Conservation (phyloP, 2,113 vertebrate species). For the Meleagris gallopavo region DNA sequence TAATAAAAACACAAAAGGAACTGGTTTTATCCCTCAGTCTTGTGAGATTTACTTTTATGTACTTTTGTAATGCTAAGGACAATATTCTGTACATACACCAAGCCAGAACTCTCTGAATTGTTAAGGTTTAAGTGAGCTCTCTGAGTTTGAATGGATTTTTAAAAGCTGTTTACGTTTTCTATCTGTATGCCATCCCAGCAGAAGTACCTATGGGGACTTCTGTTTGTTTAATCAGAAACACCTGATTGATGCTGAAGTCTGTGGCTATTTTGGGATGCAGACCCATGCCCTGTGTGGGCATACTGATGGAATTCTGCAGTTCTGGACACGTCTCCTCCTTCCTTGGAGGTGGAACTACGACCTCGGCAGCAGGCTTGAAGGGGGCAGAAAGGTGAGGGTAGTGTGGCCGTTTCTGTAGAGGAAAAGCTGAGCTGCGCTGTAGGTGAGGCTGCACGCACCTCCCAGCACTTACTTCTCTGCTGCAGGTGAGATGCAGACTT, state of each 20-base stretch:
- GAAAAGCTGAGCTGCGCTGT: not conserved
- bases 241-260: not conserved
- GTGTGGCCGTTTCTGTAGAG: not conserved
- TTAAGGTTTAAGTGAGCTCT: not conserved
- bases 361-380: not conserved
- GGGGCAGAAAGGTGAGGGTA: not conserved
- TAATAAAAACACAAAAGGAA: not conserved
- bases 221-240: not conserved
- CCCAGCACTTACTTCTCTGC: rapidly evolving
- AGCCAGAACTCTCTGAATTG: not conserved
- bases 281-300: not conserved
- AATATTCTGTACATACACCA: not conserved
- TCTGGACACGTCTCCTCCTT: not conserved
- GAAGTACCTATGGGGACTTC: not conserved
- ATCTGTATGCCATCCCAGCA: not conserved
- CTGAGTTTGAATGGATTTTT: not conserved
- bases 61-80: not conserved
- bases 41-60: not conserved
- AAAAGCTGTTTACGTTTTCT: not conserved
- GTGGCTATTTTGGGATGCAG: not conserved
- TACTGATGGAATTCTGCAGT: not conserved
- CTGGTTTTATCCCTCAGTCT: not conserved
- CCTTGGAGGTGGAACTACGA: not conserved
- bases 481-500: rapidly evolving
- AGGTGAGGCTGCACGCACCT: rapidly evolving